These are phyloP conservation scores for Scotopteryx bipunctaria DNA, from an alignment of 2,888 invertebrate species.

Conservation along the genomic window DNA sequence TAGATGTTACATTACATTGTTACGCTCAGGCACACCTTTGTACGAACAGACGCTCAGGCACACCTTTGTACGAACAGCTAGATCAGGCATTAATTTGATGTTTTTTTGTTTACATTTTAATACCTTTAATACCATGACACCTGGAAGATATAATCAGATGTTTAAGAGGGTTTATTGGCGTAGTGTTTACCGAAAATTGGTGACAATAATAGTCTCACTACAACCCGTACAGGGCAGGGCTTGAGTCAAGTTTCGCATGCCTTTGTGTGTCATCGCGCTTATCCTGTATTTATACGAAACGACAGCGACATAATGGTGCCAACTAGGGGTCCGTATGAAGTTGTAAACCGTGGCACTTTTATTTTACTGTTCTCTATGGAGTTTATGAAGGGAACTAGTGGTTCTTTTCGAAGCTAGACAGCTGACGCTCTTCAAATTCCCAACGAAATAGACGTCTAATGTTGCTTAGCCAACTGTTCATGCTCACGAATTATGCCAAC, in stretches of 20 bases:
- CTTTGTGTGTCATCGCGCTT: slow-evolving; percentile 25
- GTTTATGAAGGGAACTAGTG: slow-evolving; percentile 1
- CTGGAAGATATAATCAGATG: too few relatives aligned
- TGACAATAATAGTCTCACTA: slow-evolving; percentile 12
- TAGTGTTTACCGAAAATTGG: not conserved
- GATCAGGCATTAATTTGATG: not conserved
- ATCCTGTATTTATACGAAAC: slow-evolving; percentile 21
- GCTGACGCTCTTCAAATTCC: slow-evolving; percentile 35
- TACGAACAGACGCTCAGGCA: slow-evolving; percentile 10
- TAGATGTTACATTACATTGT: slow-evolving; percentile 36
- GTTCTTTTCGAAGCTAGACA: slow-evolving; percentile 6
- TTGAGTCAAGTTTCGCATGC: slow-evolving; percentile 17
- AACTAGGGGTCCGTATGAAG: not conserved
- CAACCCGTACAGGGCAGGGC: slow-evolving; percentile 14
- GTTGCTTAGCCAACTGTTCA: slow-evolving; percentile 33
- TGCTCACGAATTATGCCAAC: slow-evolving; percentile 34
- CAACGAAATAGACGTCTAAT: slow-evolving; percentile 40
- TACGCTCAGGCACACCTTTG: slow-evolving; percentile 31
- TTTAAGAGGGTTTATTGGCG: too few relatives aligned
- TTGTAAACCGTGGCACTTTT: not conserved
- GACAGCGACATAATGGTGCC: slow-evolving; percentile 6
- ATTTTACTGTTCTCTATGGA: not conserved
- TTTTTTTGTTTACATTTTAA: too few relatives aligned
- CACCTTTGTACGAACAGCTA: slow-evolving; percentile 16
- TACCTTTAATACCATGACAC: too few relatives aligned